Base-by-base conservation (phyloP, 2,797 vertebrate genomes). In the Manis javanica region DNA sequence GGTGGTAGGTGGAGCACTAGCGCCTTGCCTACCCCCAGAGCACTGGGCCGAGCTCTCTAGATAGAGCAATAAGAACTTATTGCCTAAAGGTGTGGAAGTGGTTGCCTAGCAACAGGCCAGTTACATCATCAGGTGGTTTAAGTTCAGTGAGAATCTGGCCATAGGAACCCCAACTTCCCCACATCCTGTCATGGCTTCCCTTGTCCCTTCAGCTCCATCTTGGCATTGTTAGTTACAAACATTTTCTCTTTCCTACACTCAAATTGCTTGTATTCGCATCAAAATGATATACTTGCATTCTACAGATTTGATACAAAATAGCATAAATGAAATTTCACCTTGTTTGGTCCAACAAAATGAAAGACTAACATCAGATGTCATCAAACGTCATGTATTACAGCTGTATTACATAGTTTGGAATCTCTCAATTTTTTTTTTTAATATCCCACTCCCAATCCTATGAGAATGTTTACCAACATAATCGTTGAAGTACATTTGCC, bases 401-500 rank as follows among this genome's bases (percentile, higher is more conserved):
- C 39, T 83, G 5, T 87, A 85, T 77, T 59, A 77, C 23, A 68
- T 61, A 55, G 87, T 79, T 95, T 93, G 64, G 87, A 94, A 69
- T 53, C 95, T 64, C 75, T 87, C 61, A 93, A 77, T 71, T 64
- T 78, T 96, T 81, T 83, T 46, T 83, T 46, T 97, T 94, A 85
- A 77, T 66, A 91, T 26, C 49, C 37, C 64, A 49, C 15, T 78
- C 23, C 31, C 39, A 42, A 72, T 90, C n/a, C 37, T 66, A 64
- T 63, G 24, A 51, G 78, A 63, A 63, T 61, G 63, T 84, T 63
- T 86, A 86, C 6, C 49, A 96, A 83, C 11, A 59, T 82, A 84
- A 66, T 29, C 86, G 5, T 63, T 83, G 55, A 90, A 89, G 37
- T 72, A 15, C 12, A 90, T 94, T 95, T 90, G 29, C 39, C 57